Percentiles rank a stretch among this genome's conserved stretches.
Evolutionary conservation across 2,888 invertebrate species (phyloP).

Genomic region (Antheraea assamensis): DNA sequence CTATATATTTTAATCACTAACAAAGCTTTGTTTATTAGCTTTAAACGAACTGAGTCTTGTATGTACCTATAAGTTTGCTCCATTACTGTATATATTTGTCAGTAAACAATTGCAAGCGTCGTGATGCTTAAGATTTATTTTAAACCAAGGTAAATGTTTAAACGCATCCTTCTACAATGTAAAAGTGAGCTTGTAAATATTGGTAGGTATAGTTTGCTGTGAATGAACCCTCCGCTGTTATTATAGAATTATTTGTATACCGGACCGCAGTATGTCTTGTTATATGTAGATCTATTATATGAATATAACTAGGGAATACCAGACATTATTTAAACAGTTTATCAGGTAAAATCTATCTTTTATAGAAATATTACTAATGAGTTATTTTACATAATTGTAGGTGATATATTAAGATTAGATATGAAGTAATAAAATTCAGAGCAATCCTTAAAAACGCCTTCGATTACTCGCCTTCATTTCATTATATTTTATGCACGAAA

Average conservation of each 20-base stretch:
- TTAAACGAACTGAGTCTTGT: background rate
- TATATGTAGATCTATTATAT: background rate
- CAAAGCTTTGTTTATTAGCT: background rate
- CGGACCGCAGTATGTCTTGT: background rate
- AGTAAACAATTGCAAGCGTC: slow-evolving; percentile 28
- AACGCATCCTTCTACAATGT: slow-evolving; percentile 12
- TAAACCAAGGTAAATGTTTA: slow-evolving; percentile 32
- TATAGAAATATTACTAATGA: too few relatives aligned
- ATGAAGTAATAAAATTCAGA: too few relatives aligned
- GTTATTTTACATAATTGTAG: too few relatives aligned
- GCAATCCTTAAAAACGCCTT: too few relatives aligned
- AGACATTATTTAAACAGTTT: too few relatives aligned
- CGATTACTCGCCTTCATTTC: background rate
- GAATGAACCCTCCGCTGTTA: background rate
- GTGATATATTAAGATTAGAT: too few relatives aligned
- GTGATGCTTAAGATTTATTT: slow-evolving; percentile 29
- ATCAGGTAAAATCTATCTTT: too few relatives aligned
- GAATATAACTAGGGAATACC: too few relatives aligned
- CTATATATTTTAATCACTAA: background rate
- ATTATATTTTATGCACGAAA: background rate
- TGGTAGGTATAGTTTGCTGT: background rate
- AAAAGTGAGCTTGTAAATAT: background rate
- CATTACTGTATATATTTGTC: slow-evolving; percentile 11
- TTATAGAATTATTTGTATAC: background rate
- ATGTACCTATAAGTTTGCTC: background rate